Conservation (phyloP, 2,797 vertebrate species). For the Pagetopsis macropterus region DNA sequence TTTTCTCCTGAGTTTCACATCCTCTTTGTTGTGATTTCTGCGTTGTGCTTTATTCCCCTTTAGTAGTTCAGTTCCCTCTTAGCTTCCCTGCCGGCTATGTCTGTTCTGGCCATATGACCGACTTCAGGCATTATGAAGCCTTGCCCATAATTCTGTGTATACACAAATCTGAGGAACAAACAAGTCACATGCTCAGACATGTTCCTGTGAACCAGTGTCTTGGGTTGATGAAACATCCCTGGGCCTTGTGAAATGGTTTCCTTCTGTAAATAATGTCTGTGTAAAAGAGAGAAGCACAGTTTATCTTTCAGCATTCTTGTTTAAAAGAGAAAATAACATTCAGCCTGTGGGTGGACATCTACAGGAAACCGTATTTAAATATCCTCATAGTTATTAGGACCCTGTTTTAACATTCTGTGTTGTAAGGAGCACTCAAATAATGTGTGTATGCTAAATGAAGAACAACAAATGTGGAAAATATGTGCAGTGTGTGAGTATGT, state of each 20-base stretch:
- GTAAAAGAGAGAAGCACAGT: conserved; percentile 43
- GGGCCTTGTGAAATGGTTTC: conserved; percentile 71
- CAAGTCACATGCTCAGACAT: conserved; percentile 75
- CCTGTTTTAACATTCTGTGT: not conserved
- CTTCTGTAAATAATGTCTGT: conserved; percentile 73
- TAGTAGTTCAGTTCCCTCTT: conserved; percentile 17
- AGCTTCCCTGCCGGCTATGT: conserved; percentile 20
- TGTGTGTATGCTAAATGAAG: conserved; percentile 15
- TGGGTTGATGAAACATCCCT: conserved; percentile 71
- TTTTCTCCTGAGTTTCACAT: conserved; percentile 50
- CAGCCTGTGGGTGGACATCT: conserved; percentile 26
- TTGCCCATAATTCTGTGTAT: conserved; percentile 41
- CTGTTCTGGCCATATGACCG: conserved; percentile 53
- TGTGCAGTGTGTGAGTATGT: not conserved
- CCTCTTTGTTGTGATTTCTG: conserved; percentile 60
- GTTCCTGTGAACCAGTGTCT: conserved; percentile 64
- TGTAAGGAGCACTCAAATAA: not conserved
- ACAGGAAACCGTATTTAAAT: conserved; percentile 50
- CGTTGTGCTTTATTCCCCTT: conserved; percentile 31
- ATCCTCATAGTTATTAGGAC: not conserved
- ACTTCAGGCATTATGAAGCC: conserved; percentile 25
- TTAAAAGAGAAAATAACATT: conserved; percentile 50
- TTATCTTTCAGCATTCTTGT: conserved; percentile 60
- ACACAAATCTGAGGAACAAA: conserved; percentile 62
- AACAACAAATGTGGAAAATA: not conserved